Conservation (phyloP, 2,797 vertebrate species). For the Scarus forsteni region DNA sequence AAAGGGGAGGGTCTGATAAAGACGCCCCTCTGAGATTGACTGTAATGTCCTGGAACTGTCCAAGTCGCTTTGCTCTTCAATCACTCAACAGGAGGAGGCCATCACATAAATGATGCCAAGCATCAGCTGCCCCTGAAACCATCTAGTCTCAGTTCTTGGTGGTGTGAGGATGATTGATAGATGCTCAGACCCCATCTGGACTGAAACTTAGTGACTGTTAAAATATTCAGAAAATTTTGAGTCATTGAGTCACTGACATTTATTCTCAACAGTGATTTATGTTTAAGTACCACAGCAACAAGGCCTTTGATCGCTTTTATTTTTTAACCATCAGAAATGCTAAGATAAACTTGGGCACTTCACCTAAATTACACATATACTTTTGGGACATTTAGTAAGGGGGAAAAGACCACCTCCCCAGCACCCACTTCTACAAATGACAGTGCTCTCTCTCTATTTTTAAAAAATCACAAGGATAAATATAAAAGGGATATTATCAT, state of each 20-base stretch:
- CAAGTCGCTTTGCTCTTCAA: constrained; percentile 33
- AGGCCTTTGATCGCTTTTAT: no score
- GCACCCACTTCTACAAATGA: no score
- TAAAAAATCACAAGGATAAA: no score
- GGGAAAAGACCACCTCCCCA: no score
- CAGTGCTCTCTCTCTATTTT: no score
- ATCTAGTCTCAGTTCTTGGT: constrained; percentile 1
- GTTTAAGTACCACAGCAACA: no score
- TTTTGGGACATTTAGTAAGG: no score
- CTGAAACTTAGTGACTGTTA: background rate
- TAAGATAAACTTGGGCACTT: no score
- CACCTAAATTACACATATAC: no score
- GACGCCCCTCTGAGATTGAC: constrained; percentile 11
- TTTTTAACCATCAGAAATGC: no score
- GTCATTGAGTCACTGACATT: background rate
- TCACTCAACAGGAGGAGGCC: constrained; percentile 29
- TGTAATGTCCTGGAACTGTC: constrained; percentile 48
- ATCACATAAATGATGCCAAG: constrained; percentile 17
- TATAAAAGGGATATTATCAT: no score
- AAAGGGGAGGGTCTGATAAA: constrained; percentile 7
- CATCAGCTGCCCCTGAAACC: constrained; percentile 21
- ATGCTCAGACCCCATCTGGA: constrained; percentile 1
- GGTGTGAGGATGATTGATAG: constrained; percentile 12
- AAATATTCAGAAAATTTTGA: constrained; percentile 7
- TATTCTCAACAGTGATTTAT: no score